Evolutionary conservation across 2,888 invertebrate species (phyloP), one percentile per base, ranked within the genome.

Genomic region (Panorpa germanica): DNA sequence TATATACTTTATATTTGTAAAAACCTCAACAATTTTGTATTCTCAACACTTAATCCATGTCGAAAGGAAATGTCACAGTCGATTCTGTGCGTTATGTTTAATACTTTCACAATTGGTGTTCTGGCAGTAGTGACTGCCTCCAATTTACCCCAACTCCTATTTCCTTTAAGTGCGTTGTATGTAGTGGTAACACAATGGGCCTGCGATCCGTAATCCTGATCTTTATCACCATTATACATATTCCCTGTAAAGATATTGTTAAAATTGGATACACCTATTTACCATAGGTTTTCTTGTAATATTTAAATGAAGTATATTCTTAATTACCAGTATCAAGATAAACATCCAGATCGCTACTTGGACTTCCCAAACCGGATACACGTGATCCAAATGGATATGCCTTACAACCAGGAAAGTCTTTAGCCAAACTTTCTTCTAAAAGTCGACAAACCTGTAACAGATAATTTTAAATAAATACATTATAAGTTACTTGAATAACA

Each of bases 21-120:
- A 38, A 47, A 57, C 59, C 45, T 52, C 25, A 67, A 45, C 38
- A 63, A 49, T 37, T 53, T 53, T 1, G 63, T 61, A 38, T 65
- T 67, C 42, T 63, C 60, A 1, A 62, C 57, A 31, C 59, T 54
- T 6, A 65, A 48, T 3, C 59, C 58, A 42, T 61, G 58, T 12
- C 48, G 45, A 39, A 62, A 61, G 0, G 63, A 63, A 33, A 68
- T 44, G 45, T 67, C 65, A 41, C 63, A 63, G 22, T 55, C 50
- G n/a, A 65, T 43, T 3, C 46, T 39, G 2, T 57, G 54, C 5
- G 40, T 36, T 23, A 38, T 42, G 37, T 63, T 58, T 31, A 41
- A 42, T 16, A 59, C 45, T 43, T 56, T 60, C 8, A 67, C 50
- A 31, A 66, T 61, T 0, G 67, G 65, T n/a, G 59, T 59, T 32